These are phyloP conservation scores for Timandra comae DNA, from an alignment of 2,888 invertebrate genomes.

Conservation along the genomic window DNA sequence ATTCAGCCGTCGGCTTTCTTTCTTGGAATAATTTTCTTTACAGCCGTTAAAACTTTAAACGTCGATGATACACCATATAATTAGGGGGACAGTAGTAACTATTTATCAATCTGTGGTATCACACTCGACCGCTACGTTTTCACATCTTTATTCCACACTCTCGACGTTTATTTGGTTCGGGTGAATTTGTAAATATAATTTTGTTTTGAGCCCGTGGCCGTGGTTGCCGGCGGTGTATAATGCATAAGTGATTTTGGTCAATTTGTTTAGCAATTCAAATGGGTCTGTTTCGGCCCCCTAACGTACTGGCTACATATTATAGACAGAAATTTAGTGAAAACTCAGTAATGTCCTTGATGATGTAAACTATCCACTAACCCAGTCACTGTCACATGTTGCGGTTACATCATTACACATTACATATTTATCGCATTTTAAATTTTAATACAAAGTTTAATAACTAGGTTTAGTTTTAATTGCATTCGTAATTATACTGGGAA, in stretches of 20 bases:
- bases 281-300: conserved; percentile 24
- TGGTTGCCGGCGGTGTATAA: conserved; percentile 25
- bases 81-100: no score
- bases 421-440: no score
- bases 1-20: no score
- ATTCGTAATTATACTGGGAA: no score
- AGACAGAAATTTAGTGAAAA: conserved; percentile 33
- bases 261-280: conserved; percentile 61
- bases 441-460: no score
- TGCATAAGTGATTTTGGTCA: conserved; percentile 58
- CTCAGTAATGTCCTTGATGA: conserved; percentile 38
- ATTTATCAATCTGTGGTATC: no score
- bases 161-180: conserved; percentile 27
- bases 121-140: conserved; percentile 16
- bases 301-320: conserved; percentile 23
- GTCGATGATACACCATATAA: no score
- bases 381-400: conserved; percentile 35
- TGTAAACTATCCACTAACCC: conserved; percentile 46
- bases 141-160: conserved; percentile 27
- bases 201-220: background rate
- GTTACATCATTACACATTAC: conserved; percentile 20
- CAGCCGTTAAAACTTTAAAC: no score
- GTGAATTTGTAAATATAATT: conserved; percentile 58
- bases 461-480: no score
- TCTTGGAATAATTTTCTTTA: no score